Evolutionary conservation across 2,113 vertebrate species (phyloP).

Genomic region (Zingel zingel): DNA sequence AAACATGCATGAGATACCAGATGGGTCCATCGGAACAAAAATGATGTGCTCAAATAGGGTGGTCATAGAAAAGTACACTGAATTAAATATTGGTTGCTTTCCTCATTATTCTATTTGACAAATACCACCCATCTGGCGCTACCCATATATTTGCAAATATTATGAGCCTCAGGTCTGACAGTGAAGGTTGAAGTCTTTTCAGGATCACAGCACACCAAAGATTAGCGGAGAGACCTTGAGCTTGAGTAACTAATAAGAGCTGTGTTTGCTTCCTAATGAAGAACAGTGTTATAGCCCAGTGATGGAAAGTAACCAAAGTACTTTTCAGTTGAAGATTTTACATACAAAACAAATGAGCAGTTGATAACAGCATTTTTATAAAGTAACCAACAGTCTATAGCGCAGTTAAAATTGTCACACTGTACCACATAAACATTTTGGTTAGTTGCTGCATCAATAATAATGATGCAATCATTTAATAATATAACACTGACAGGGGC

Average conservation of each 20-base stretch:
- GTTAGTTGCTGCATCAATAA: neutral
- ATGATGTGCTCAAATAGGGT: slow-evolving; percentile 14
- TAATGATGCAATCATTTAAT: neutral
- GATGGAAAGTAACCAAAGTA: neutral
- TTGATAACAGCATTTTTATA: neutral
- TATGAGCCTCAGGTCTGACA: slow-evolving; percentile 53
- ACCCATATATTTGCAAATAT: slow-evolving; percentile 69
- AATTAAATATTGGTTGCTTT: slow-evolving; percentile 47
- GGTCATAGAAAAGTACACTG: slow-evolving; percentile 20
- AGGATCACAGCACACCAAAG: slow-evolving; percentile 35
- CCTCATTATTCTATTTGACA: slow-evolving; percentile 44
- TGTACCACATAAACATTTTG: neutral
- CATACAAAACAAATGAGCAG: neutral
- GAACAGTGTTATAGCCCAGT: neutral
- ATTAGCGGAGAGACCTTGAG: slow-evolving; percentile 41
- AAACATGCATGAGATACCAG: slow-evolving; percentile 57
- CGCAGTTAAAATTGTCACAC: too few relatives aligned
- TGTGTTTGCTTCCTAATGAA: slow-evolving; percentile 21
- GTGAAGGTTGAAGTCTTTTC: slow-evolving; percentile 49
- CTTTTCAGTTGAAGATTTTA: neutral
- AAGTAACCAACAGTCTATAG: neutral
- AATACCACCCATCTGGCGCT: slow-evolving; percentile 63
- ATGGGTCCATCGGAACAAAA: slow-evolving; percentile 39
- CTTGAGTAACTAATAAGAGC: slow-evolving; percentile 11
- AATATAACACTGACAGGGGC: too few relatives aligned